A percentile compares a stretch with the other conserved stretches of the same genome.
These are phyloP conservation scores for Glareola pratincola DNA, from an alignment of 2,113 vertebrate genomes.

Conservation along the genomic window DNA sequence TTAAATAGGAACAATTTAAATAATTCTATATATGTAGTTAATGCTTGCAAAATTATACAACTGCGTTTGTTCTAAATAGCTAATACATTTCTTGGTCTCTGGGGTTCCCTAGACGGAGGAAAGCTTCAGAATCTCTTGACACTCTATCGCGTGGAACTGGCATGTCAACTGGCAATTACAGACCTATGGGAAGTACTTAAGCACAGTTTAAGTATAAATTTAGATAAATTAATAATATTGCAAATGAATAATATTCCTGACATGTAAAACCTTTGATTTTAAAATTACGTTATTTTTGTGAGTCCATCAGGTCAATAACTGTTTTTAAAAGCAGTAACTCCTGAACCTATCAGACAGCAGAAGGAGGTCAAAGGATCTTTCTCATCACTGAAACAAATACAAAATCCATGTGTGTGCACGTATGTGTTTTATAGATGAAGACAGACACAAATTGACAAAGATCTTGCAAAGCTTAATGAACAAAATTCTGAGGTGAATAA, in stretches of 20 bases:
- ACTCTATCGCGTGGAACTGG: not conserved
- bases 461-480: not conserved
- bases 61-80: not conserved
- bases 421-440: not conserved
- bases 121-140: not conserved
- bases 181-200: constrained; percentile 13
- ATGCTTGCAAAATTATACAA: not conserved
- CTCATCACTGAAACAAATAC: not conserved
- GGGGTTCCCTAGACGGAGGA: not conserved
- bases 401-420: not conserved
- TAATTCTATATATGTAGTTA: not conserved
- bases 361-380: not conserved
- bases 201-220: not conserved
- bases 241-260: not conserved
- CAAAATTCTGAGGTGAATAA: not conserved
- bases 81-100: not conserved
- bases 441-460: not conserved
- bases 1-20: not conserved
- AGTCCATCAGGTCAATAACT: not conserved
- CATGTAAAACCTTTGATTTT: not conserved
- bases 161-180: constrained; percentile 17
- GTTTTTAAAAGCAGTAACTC: not conserved
- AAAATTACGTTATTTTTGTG: not conserved
- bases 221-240: constrained; percentile 11
- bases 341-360: not conserved